Percentiles rank a stretch among this genome's conserved stretches.
Evolutionary conservation across 2,113 vertebrate species (phyloP).

Genomic region (Australoheros scitulus): DNA sequence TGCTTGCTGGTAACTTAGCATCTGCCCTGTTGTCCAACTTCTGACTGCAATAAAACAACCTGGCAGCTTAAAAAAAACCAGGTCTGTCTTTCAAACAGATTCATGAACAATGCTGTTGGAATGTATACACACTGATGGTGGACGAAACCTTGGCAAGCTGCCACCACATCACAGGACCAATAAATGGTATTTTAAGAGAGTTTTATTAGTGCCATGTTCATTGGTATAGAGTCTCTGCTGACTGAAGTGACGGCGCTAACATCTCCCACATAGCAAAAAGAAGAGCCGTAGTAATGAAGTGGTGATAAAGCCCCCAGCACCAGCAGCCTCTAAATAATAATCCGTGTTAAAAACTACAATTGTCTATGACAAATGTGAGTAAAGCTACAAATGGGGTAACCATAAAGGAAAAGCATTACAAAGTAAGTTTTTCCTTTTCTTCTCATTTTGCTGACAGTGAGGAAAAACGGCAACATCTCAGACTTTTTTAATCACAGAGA

Average conservation of each 20-base stretch:
- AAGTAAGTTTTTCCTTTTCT: neutral
- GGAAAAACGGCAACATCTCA: neutral
- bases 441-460: neutral
- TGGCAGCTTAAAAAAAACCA: too few species aligned
- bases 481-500: slow-evolving; percentile 3
- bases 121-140: too few species aligned
- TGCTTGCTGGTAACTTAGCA: too few species aligned
- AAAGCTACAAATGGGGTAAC: neutral
- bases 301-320: neutral
- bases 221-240: neutral
- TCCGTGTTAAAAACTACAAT: neutral
- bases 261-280: neutral
- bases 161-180: too few species aligned
- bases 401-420: neutral
- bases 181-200: neutral
- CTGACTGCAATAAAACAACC: too few species aligned
- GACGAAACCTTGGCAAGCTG: too few species aligned
- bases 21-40: too few species aligned
- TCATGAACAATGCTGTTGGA: too few species aligned
- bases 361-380: neutral
- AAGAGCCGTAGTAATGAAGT: neutral
- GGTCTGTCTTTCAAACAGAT: too few species aligned
- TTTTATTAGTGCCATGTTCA: neutral
- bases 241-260: neutral
- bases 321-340: too few species aligned